Base-by-base conservation (phyloP, 1,140 invertebrate species). In the Thrips palmi region DNA sequence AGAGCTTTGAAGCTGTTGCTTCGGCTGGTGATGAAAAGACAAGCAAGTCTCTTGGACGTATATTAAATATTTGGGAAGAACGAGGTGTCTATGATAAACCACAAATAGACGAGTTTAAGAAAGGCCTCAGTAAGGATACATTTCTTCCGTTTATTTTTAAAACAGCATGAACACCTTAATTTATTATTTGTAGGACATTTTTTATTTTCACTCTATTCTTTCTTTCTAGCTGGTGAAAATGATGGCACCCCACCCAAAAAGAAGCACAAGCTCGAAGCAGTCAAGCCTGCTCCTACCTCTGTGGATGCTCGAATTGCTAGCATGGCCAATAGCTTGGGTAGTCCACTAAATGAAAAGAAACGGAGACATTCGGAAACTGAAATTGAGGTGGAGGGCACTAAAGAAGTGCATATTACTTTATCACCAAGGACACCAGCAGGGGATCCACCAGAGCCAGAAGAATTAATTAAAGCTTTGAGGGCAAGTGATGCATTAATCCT, bases 21-120 rank as follows among this genome's bases (percentile, higher is more conserved):
- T 58, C 63, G 25, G 64, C 64, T 20, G 64, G 67, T 7, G 74
- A 80, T 46, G 67, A 77, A 22, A 87, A 86, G 53, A 80, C 77
- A 0, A 69, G 74, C 45, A 71, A 71, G 39, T 77, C 81, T 34
- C 56, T 94, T 10, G 70, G 74, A 22, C 70, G 88, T 50, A 70
- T 96, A 38, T 54, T 94, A 7, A 68, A 70, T 42, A 91, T 97
- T 45, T 96, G 91, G 92, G 71, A 83, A 45, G 89, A 96, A 46
- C 65, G 91, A 53, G 77, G 74, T 21, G 84, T 96, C 12, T 96
- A 92, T 55, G 80, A 84, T 48, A 66, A 70, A 43, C 58, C 70
- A 38, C 69, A 74, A 50, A 83, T 89, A 46, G 58, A 67, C 32
- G 78, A 85, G 33, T 83, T 77, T 50, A 74, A 72, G 53, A 54